Conservation (phyloP, 1,140 invertebrate species). For the Pseudomyrmex flavicornis region DNA sequence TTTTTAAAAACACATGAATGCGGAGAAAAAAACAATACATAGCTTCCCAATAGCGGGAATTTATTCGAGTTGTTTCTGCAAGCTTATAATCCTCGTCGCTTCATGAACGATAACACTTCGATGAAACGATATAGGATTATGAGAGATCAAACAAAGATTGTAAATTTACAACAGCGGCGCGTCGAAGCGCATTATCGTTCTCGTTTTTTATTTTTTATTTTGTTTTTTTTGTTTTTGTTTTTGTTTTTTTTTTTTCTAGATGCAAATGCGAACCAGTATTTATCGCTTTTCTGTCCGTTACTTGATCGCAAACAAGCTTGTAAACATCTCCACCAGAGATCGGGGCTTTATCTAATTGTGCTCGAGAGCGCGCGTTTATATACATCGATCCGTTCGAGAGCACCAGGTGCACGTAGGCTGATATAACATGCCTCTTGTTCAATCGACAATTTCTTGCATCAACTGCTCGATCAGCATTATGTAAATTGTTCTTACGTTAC, state of each 20-base stretch:
- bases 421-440: constrained; percentile 17
- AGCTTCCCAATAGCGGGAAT: too few species aligned
- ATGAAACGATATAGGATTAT: constrained; percentile 16
- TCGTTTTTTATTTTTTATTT: too few species aligned
- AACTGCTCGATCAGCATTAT: constrained; percentile 7
- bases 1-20: background rate
- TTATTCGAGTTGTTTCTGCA: background rate
- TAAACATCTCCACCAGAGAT: constrained; percentile 45
- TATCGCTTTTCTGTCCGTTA: constrained; percentile 45
- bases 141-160: constrained; percentile 13
- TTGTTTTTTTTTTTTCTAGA: constrained; percentile 17
- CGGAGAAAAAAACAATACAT: too few species aligned
- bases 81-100: background rate
- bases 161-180: background rate
- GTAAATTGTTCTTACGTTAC: constrained; percentile 10
- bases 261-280: background rate
- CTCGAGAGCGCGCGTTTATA: constrained; percentile 12
- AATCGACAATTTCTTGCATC: constrained; percentile 40
- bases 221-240: background rate
- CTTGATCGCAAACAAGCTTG: constrained; percentile 47
- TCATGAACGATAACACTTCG: background rate
- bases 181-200: background rate
- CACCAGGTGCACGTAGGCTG: constrained; percentile 37
- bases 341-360: constrained; percentile 51
- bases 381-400: constrained; percentile 40